phyloP scores from a whole-genome alignment of 2,797 vertebrate species.

The Sylvia borin region DNA sequence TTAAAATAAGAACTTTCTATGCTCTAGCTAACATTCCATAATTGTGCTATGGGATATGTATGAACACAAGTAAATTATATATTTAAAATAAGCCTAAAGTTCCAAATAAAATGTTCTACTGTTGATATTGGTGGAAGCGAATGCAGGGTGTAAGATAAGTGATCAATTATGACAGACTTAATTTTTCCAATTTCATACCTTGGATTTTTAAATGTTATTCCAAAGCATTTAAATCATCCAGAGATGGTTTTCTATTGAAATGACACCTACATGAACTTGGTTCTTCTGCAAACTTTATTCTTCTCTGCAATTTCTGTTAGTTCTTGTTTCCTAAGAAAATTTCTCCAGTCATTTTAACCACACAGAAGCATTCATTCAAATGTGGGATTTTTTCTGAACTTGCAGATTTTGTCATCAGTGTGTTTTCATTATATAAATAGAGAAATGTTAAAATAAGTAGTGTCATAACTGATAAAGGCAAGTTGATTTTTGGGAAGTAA shows the following conservation, averaged over 20 bases:
- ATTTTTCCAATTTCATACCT: background rate
- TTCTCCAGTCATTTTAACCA: background rate
- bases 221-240: background rate
- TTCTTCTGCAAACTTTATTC: background rate
- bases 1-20: background rate
- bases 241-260: background rate
- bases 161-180: background rate
- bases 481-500: background rate
- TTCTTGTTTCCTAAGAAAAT: background rate
- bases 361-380: background rate
- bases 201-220: background rate
- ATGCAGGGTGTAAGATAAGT: background rate
- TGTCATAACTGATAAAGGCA: background rate
- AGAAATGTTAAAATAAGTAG: background rate
- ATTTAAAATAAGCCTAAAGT: background rate
- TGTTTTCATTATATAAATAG: background rate
- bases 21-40: background rate
- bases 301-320: background rate
- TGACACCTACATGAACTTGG: background rate
- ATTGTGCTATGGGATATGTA: background rate
- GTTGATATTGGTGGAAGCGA: background rate
- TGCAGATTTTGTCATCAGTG: background rate
- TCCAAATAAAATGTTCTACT: background rate
- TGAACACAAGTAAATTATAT: background rate
- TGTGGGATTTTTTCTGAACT: background rate